Conservation (phyloP, 2,888 invertebrate genomes). For the Xanthia togata region DNA sequence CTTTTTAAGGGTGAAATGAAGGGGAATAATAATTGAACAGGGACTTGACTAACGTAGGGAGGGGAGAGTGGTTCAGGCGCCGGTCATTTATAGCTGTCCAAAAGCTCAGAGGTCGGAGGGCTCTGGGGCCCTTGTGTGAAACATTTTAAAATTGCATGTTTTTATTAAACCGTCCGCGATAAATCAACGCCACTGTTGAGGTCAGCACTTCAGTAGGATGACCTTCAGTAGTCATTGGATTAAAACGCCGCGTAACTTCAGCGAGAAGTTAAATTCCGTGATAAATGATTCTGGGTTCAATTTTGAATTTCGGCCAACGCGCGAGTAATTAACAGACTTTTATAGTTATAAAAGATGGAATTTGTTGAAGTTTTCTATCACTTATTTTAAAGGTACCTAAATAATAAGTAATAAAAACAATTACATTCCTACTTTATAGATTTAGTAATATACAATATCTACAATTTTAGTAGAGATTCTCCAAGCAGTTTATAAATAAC, state of each 20-base stretch:
- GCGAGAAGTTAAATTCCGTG: slow-evolving; percentile 45
- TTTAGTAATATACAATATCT: background rate
- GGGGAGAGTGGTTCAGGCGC: slow-evolving; percentile 17
- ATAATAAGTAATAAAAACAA: background rate
- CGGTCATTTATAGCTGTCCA: slow-evolving; percentile 60
- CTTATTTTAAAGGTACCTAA: background rate
- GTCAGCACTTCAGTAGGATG: slow-evolving; percentile 30
- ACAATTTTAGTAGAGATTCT: background rate
- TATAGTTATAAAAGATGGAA: slow-evolving; percentile 17
- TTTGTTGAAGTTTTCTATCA: slow-evolving; percentile 17
- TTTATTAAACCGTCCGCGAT: slow-evolving; percentile 49
- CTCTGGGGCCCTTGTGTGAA: slow-evolving; percentile 36
- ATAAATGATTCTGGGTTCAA: slow-evolving; percentile 46
- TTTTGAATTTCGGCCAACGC: slow-evolving; percentile 42
- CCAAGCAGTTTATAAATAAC: slow-evolving; percentile 26
- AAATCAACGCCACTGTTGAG: slow-evolving; percentile 44
- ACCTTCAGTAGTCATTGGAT: slow-evolving; percentile 40
- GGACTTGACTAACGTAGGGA: slow-evolving; percentile 19
- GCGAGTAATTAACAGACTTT: slow-evolving; percentile 55
- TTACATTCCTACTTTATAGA: background rate
- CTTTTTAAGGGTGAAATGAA: slow-evolving; percentile 41
- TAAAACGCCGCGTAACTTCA: slow-evolving; percentile 35
- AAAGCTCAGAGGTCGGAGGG: slow-evolving; percentile 36
- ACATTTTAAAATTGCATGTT: slow-evolving; percentile 45
- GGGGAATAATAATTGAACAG: slow-evolving; percentile 48